Percentiles rank a stretch among this genome's conserved stretches.
phyloP scores from a whole-genome alignment of 2,113 vertebrate genomes.

The Nesogale talazaci region DNA sequence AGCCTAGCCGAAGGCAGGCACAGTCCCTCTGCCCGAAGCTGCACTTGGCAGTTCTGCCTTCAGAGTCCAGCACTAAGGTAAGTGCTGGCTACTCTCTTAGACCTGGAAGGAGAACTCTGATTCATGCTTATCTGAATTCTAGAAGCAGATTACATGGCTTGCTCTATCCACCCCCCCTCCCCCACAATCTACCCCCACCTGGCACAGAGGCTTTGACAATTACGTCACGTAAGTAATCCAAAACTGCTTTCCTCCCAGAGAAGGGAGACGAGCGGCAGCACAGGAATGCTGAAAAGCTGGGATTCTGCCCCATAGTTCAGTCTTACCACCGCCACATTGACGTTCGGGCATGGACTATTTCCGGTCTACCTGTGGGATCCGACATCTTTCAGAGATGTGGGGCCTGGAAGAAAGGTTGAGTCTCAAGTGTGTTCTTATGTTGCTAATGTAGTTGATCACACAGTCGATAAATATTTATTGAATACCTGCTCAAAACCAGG shows the following conservation, averaged over 20 bases:
- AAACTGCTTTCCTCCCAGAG: background rate
- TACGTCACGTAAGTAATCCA: background rate
- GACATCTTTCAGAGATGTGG: background rate
- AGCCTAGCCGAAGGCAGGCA: background rate
- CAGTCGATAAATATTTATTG: background rate
- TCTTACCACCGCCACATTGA: background rate
- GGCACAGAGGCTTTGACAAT: slow-evolving; percentile 45
- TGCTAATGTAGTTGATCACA: background rate
- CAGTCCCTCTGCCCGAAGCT: background rate
- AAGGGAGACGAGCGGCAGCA: background rate
- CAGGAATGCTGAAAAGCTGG: background rate
- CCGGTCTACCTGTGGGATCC: background rate
- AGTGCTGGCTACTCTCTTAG: background rate
- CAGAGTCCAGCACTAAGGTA: background rate
- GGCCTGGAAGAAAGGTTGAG: background rate
- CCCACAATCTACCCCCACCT: background rate
- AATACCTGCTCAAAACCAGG: background rate
- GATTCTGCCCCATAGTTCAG: background rate
- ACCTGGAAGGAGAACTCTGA: background rate
- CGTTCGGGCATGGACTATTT: background rate
- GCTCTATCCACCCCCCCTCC: too few species aligned
- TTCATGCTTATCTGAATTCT: background rate
- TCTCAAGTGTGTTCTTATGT: background rate
- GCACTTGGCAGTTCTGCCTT: background rate
- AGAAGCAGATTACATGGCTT: background rate